Base-by-base conservation (phyloP, 2,888 invertebrate genomes). In the Eulithis testata region DNA sequence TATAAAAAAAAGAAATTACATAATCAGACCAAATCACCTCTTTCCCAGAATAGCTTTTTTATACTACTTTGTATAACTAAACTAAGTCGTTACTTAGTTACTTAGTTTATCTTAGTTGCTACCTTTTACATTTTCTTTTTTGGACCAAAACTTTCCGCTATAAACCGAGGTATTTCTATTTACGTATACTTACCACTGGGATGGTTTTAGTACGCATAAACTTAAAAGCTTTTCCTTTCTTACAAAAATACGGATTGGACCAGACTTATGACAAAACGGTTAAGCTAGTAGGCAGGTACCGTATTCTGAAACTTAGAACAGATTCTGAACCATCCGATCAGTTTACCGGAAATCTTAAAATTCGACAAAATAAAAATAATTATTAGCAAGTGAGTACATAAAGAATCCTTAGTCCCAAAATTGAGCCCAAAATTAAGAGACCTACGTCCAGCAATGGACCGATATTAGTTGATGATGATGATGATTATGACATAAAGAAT, bases 161-260 rank as follows among this genome's bases (percentile, higher is more conserved):
- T 57, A 57, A 63, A 63, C 57, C 63, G 12, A 45, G 63, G 60
- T 63, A 63, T 63, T 67, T 57, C 60, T 61, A 61, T 67, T 67
- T 67, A 61, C 67, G 63, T 63, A n/a, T n/a, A 63, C 63, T 67
- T 60, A 54, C 63, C 60, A 49, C 67, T 50, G 60, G 53, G 57
- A 60, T 61, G 63, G 58, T 63, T 67, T 67, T 51, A 67, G 57
- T 67, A 63, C 63, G 45, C 67, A 63, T 67, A 67, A 67, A 67
- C 63, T 67, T 63, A 63, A 67, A 67, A 67, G 67, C 67, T 67
- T 64, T 63, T 50, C 49, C 65, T 57, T 65, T 47, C 63, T 60
- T 63, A 63, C 60, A 54, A 60, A 51, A 49, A 52, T 52, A 53
- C 51, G 56, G 44, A 53, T 44, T 0, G 21, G 21, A 27, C 51